Evolutionary conservation across 2,888 invertebrate genomes (phyloP).

Genomic region (Ethmia dodecea): DNA sequence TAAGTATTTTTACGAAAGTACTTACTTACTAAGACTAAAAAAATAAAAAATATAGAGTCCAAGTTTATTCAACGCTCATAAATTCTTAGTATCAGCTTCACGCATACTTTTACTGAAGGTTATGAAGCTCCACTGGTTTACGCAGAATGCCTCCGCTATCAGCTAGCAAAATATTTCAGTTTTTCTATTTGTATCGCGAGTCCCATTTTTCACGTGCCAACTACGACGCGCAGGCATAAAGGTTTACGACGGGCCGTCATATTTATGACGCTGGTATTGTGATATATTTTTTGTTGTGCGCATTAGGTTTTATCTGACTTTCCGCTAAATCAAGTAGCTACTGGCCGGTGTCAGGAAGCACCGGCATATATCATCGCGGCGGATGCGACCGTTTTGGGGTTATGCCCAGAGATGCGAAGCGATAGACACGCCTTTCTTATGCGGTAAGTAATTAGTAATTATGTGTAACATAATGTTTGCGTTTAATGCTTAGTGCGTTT

Average conservation of each 20-base stretch:
- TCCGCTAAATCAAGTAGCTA: conserved; percentile 78
- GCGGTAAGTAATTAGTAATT: no score
- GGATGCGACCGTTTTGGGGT: conserved; percentile 71
- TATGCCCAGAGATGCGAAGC: no score
- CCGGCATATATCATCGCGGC: conserved; percentile 72
- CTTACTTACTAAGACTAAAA: no score
- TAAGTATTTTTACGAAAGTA: no score
- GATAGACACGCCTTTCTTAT: no score
- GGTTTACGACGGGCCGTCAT: conserved; percentile 76
- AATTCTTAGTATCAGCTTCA: no score
- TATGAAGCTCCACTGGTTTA: no score
- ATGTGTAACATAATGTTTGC: no score
- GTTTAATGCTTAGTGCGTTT: no score
- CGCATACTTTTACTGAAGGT: no score
- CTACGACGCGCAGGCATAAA: conserved; percentile 71
- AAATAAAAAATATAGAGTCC: no score
- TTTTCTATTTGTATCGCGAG: conserved; percentile 53
- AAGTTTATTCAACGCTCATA: no score
- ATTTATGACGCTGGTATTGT: conserved; percentile 74
- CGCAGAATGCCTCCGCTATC: not conserved
- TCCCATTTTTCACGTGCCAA: conserved; percentile 73
- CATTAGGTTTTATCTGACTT: conserved; percentile 78
- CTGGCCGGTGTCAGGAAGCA: conserved; percentile 76
- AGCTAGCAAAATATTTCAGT: conserved; percentile 25
- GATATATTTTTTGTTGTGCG: conserved; percentile 77